A percentile compares a stretch with the other conserved stretches of the same genome.
Conservation (phyloP, 2,797 vertebrate species). For the Fratercula arctica region DNA sequence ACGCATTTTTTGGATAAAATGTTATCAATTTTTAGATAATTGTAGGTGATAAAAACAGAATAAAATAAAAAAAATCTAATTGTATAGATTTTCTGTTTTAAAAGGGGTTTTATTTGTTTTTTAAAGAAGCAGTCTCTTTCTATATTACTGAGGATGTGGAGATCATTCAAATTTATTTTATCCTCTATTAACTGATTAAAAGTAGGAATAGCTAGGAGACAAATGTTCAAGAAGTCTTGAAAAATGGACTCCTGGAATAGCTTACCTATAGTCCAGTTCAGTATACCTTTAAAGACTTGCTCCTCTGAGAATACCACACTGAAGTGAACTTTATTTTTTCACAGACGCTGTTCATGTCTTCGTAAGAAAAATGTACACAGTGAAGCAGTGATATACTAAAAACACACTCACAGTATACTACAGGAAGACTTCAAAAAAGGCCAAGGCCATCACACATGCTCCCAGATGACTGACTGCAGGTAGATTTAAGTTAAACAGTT, state of each 20-base stretch:
- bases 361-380: neutral
- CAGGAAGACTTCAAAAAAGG: neutral
- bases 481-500: neutral
- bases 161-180: neutral
- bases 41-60: neutral
- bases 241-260: neutral
- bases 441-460: neutral
- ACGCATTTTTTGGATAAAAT: neutral
- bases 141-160: neutral
- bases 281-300: neutral
- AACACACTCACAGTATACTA: neutral
- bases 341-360: neutral
- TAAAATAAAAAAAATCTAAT: neutral
- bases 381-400: neutral
- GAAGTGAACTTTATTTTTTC: neutral
- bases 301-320: neutral
- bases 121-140: neutral
- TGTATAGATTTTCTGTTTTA: neutral
- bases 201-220: neutral
- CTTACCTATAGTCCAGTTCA: neutral
- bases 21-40: neutral
- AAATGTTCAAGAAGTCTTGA: neutral
- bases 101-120: neutral
- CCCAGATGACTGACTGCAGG: neutral
- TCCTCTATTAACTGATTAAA: neutral